Evolutionary conservation across 1,140 invertebrate genomes (phyloP), one percentile per base, ranked within the genome.

Genomic region (Steinernema khuongi): DNA sequence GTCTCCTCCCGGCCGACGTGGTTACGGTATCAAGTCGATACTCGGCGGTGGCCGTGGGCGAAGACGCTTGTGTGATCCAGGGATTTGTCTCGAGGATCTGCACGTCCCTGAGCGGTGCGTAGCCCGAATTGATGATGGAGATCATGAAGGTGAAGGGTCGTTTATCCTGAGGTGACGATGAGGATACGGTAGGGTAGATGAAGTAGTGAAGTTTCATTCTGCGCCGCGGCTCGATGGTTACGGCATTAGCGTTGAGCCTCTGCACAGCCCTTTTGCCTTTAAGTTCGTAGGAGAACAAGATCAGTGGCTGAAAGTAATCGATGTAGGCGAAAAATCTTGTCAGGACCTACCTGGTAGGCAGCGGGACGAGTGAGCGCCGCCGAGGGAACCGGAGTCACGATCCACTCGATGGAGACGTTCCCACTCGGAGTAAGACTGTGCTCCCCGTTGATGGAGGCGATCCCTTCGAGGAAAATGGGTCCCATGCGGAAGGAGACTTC

Each of bases 61-160:
- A 2, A 7, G 11, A 26, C 4, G 50, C 50, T 26, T n/a, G 26
- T 4, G 50, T 60, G 11, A 60, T 60, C 50, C 50, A 60, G 4
- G 50, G 50, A 22, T 26, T 60, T 22, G 50, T 60, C 26, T 60
- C 50, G 11, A 60, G 50, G 50, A 60, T 60, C 26, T 60, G 4
- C 14, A 60, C 50, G 7, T 60, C 19, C 50, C 22, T 60, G 11
- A 60, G 50, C 11, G 50, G 22, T n/a, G 50, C 14, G 19, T 60
- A 60, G 7, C 50, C 50, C 4, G 50, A 60, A 22, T 60, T 60
- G 50, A 60, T 60, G 50, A 60, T 11, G 2, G 50, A 60, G 7
- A 60, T 22, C 50, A 60, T 60, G 50, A 60, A 60, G 11, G 50
- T 60, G 50, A 60, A 60, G 50, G 50, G 50, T 7, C 50, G 50